Percentiles rank a stretch among this genome's conserved stretches.
These are phyloP conservation scores for Aleadryas rufinucha DNA, from an alignment of 2,113 vertebrate genomes.

Conservation along the genomic window DNA sequence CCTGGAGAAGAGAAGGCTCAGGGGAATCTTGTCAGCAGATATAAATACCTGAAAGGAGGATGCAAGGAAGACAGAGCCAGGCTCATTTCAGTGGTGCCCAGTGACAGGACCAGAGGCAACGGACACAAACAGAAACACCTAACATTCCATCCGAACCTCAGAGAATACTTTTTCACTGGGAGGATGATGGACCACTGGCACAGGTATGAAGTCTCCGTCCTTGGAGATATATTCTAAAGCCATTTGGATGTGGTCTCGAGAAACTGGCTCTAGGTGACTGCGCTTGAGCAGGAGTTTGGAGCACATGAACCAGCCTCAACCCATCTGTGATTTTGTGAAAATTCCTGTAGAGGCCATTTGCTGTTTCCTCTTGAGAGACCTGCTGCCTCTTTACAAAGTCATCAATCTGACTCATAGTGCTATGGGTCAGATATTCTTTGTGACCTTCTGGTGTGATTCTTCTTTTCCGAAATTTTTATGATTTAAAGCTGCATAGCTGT, in stretches of 20 bases:
- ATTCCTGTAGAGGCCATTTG: background rate
- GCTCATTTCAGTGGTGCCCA: background rate
- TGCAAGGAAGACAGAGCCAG: background rate
- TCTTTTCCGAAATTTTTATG: background rate
- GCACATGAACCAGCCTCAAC: background rate
- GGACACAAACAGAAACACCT: background rate
- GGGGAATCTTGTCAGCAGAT: background rate
- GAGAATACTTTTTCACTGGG: background rate
- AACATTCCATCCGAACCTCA: accelerated
- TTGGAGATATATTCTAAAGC: background rate
- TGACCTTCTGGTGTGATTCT: background rate
- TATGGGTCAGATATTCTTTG: background rate
- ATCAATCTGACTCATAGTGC: background rate
- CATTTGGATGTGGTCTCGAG: accelerated
- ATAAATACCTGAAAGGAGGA: background rate
- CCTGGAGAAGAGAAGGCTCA: background rate
- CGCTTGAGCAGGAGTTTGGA: background rate
- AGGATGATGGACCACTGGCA: background rate
- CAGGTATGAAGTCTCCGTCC: background rate
- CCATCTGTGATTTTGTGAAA: background rate
- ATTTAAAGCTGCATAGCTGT: background rate
- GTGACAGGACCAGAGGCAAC: background rate
- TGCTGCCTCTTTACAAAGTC: background rate
- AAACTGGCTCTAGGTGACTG: background rate
- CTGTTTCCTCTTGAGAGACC: background rate